Conservation (phyloP, 2,797 vertebrate genomes). For the Carduelis carduelis region DNA sequence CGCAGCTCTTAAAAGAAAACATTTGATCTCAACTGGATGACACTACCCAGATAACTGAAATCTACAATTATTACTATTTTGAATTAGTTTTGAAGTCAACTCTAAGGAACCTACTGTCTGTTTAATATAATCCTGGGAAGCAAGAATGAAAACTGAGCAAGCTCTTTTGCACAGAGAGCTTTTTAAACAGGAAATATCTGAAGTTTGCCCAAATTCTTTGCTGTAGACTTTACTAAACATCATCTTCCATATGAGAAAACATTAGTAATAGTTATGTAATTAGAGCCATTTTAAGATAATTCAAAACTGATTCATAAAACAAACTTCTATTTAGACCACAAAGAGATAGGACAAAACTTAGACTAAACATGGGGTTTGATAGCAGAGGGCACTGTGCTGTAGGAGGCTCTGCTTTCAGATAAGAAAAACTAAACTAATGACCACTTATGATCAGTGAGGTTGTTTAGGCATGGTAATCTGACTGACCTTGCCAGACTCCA, state of each 20-base stretch:
- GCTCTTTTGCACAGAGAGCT: neutral
- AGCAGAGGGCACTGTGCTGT: neutral
- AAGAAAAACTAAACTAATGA: constrained; percentile 39
- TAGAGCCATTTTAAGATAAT: constrained; percentile 17
- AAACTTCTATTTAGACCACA: neutral
- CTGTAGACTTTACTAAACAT: neutral
- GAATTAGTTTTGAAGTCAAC: neutral
- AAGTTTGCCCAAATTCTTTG: constrained; percentile 18
- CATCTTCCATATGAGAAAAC: constrained; percentile 6
- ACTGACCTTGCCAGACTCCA: neutral
- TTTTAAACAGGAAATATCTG: constrained; percentile 35
- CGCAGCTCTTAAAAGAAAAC: neutral
- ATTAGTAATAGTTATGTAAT: constrained; percentile 21
- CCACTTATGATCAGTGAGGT: neutral
- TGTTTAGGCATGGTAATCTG: constrained; percentile 25
- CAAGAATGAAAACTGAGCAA: neutral
- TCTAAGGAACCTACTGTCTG: neutral
- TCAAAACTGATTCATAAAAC: constrained; percentile 10
- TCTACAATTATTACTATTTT: neutral
- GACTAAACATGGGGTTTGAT: constrained; percentile 53
- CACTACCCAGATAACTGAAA: neutral
- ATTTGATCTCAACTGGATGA: neutral
- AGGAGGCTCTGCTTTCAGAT: constrained; percentile 17
- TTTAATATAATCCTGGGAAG: neutral
- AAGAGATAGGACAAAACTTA: constrained; percentile 24